Conservation (phyloP, 2,113 vertebrate genomes). For the Callospermophilus lateralis region DNA sequence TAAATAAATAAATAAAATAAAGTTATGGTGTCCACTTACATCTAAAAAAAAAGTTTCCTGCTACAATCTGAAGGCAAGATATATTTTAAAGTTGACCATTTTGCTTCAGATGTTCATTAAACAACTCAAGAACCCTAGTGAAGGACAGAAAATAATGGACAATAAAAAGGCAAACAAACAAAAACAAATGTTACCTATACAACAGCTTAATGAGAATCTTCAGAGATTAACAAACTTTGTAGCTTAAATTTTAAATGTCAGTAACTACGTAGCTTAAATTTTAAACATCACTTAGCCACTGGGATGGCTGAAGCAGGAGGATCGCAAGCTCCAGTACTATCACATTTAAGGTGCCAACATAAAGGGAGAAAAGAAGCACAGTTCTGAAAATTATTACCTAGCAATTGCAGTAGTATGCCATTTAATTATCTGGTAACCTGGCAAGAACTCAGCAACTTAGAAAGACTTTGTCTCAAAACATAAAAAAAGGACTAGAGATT, state of each 20-base stretch:
- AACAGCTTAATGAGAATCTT: conserved; percentile 28
- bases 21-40: too few species aligned
- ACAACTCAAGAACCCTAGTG: neutral
- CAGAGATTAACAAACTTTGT: neutral
- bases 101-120: conserved; percentile 53
- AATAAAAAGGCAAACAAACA: neutral
- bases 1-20: too few species aligned
- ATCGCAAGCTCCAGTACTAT: neutral
- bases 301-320: too few species aligned
- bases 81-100: conserved; percentile 51
- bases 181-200: neutral
- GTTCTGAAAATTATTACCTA: neutral
- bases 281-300: neutral
- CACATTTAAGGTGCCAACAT: conserved; percentile 34
- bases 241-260: conserved; percentile 38
- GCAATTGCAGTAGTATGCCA: conserved; percentile 7
- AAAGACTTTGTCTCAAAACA: too few species aligned
- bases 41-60: neutral
- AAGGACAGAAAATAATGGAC: conserved; percentile 21
- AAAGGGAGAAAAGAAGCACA: neutral
- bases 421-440: neutral
- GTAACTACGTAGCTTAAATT: neutral
- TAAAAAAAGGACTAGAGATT: too few species aligned
- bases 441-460: too few species aligned
- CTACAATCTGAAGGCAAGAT: conserved; percentile 50